phyloP scores from a whole-genome alignment of 1,140 invertebrate species.

The Tetranychus cinnabarinus region DNA sequence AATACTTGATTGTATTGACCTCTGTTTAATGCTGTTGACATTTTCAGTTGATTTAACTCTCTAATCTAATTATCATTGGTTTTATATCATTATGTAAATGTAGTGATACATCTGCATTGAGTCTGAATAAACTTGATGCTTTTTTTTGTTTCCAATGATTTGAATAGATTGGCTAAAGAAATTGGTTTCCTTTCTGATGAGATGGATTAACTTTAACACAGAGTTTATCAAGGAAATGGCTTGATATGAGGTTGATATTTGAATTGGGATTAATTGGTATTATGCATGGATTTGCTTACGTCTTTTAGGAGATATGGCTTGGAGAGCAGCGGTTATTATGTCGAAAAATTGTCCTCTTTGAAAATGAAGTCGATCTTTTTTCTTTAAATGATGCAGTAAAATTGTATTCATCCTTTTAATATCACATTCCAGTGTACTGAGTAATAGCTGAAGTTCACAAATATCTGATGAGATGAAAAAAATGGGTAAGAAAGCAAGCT shows the following conservation, averaged over 20 bases:
- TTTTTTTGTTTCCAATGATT: no score
- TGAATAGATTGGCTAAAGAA: no score
- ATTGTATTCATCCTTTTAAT: background rate
- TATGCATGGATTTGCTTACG: background rate
- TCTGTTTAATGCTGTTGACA: background rate
- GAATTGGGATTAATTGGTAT: no score
- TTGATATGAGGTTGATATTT: no score
- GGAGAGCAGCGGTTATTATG: background rate
- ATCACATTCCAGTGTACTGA: background rate
- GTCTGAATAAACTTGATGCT: no score
- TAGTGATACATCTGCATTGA: no score
- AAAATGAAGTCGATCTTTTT: background rate
- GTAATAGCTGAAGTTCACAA: background rate
- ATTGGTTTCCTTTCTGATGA: no score
- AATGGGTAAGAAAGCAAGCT: background rate
- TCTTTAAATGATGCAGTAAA: background rate
- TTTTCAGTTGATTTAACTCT: background rate
- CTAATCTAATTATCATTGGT: no score
- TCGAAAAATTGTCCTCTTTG: background rate
- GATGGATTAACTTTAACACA: no score
- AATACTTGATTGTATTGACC: background rate
- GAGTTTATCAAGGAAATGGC: no score
- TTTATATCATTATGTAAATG: no score
- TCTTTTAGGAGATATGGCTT: conserved; percentile 1
- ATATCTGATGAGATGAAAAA: background rate